These are phyloP conservation scores for Proisotoma minuta DNA, from an alignment of 2,888 invertebrate species.

Conservation along the genomic window DNA sequence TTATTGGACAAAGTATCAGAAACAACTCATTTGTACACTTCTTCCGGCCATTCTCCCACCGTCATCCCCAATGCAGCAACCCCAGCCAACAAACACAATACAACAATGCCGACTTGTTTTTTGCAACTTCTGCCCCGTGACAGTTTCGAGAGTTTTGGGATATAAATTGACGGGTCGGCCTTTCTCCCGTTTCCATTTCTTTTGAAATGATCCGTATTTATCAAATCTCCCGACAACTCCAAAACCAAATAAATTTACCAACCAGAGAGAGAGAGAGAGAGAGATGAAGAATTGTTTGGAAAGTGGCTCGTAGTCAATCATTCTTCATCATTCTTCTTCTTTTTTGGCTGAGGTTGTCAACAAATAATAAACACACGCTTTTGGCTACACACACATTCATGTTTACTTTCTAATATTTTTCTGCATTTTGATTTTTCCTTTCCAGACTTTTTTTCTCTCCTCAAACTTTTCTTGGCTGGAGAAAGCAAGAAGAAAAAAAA, in stretches of 20 bases:
- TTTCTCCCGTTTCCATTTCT: constrained; percentile 6
- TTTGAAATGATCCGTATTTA: constrained; percentile 10
- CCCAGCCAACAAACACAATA: neutral
- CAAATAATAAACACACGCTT: neutral
- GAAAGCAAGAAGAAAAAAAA: neutral
- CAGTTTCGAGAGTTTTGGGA: constrained; percentile 10
- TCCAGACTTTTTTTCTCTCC: neutral
- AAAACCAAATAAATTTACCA: constrained; percentile 1
- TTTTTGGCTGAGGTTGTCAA: neutral
- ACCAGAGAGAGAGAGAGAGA: neutral
- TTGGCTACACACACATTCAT: neutral
- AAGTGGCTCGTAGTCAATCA: neutral
- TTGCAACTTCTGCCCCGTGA: neutral
- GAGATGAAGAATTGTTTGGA: neutral
- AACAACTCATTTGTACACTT: constrained; percentile 21
- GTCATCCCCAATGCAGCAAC: neutral
- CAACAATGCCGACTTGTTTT: constrained; percentile 5
- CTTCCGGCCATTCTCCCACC: constrained; percentile 16
- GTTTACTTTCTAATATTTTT: neutral
- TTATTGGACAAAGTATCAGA: neutral
- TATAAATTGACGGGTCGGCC: constrained; percentile 13
- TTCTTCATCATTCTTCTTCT: neutral
- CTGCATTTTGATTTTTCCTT: neutral
- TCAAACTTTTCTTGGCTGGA: neutral
- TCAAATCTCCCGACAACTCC: constrained; percentile 2